Base-by-base conservation (phyloP, 2,888 invertebrate genomes). In the Perdita meconis region DNA sequence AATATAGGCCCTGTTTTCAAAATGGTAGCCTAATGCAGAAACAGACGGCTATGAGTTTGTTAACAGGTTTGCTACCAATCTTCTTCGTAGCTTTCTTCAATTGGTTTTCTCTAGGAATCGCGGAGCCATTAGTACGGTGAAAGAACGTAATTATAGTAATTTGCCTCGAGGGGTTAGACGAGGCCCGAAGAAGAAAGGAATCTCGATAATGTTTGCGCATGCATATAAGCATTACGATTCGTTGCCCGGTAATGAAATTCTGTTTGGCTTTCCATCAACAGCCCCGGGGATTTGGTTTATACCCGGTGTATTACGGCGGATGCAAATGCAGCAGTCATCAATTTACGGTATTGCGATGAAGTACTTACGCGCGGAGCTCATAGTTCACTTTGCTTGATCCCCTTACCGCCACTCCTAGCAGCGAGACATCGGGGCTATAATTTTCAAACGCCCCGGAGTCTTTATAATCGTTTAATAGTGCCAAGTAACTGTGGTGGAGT, bases 381-480 rank as follows among this genome's bases (percentile, higher is more conserved):
- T 83, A 83, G 71, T 67, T 83, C 82, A 84, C 84, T 79, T 79
- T 75, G 71, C 71, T 51, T 77, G 61, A 80, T 81, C 69, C 53
- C 56, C 70, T 34, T 73, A 69, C 47, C n/a, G 22, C 60, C 61
- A 57, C 36, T 40, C 40, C 36, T 44, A 66, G 36, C 77, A 66
- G 56, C 57, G 47, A 50, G 66, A 57, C 53, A 56, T 19, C 64
- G n/a, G n/a, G n/a, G 24, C 30, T 61, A 30, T 42, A 76, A 76
- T 44, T 38, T 64, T 56, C 50, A 36, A 56, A 63, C 34, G 38
- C 42, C 10, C n/a, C n/a, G n/a, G 19, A 53, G 38, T 40, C 30
- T n/a, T 2, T 26, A 34, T 1, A 38, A 38, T 24, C 13, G 2
- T 19, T 2, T 76, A 61, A 76, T 76, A n/a, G n/a, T n/a, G n/a